A percentile compares a stretch with the other conserved stretches of the same genome.
phyloP scores from a whole-genome alignment of 2,113 vertebrate genomes.

The Sinocyclocheilus grahami region DNA sequence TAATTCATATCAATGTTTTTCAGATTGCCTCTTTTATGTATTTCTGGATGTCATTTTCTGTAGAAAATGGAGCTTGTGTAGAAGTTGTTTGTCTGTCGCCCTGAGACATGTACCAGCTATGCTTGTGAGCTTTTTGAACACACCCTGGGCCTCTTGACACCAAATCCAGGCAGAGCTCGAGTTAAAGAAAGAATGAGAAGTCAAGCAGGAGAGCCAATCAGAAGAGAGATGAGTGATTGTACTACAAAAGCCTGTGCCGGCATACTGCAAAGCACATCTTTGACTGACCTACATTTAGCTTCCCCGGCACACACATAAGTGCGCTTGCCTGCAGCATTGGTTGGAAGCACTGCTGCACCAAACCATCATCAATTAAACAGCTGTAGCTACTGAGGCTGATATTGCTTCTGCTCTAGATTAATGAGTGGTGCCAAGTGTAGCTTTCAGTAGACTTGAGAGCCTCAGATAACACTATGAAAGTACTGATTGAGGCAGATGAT shows the following conservation, averaged over 20 bases:
- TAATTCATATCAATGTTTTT: neutral
- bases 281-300: conserved; percentile 65
- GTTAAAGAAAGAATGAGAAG: conserved; percentile 24
- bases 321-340: conserved; percentile 18
- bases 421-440: neutral
- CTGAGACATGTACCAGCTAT: neutral
- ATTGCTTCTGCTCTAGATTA: conserved; percentile 23
- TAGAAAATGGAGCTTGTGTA: neutral
- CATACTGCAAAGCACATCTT: conserved; percentile 49
- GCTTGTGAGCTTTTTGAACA: conserved; percentile 39
- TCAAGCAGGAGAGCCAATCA: conserved; percentile 45
- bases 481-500: neutral
- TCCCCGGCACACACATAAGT: conserved; percentile 22
- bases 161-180: conserved; percentile 24
- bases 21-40: neutral
- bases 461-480: neutral
- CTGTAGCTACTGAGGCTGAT: conserved; percentile 9
- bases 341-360: conserved; percentile 41
- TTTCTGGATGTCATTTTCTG: neutral
- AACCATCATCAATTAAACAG: conserved; percentile 36
- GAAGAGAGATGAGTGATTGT: conserved; percentile 32
- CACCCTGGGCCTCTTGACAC: conserved; percentile 36
- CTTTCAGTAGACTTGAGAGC: neutral
- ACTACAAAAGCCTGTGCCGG: conserved; percentile 38
- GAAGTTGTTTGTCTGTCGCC: neutral